Conservation (phyloP, 2,113 vertebrate species). For the Dromaius novaehollandiae region DNA sequence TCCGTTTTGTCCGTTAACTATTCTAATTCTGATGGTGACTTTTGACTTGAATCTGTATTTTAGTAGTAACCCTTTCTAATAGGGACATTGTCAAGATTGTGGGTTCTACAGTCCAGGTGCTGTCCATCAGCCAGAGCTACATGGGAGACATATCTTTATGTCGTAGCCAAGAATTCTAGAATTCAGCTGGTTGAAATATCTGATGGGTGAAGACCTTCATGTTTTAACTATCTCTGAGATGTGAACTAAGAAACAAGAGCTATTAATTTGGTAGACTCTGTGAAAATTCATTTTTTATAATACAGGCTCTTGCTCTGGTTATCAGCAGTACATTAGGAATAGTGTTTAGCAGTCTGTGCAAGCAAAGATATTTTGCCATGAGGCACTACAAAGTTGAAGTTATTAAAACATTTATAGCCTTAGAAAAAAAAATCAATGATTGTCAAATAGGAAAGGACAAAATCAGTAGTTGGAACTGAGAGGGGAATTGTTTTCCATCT, state of each 20-base stretch:
- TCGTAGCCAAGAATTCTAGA: not conserved
- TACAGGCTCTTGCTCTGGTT: not conserved
- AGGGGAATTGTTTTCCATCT: slow-evolving; percentile 42
- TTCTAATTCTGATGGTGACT: not conserved
- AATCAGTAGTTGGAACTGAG: slow-evolving; percentile 41
- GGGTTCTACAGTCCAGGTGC: not conserved
- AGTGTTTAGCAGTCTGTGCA: slow-evolving; percentile 37
- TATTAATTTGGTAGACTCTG: slow-evolving; percentile 20
- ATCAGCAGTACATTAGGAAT: slow-evolving; percentile 26
- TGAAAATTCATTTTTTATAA: slow-evolving; percentile 28
- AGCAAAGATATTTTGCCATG: slow-evolving; percentile 59
- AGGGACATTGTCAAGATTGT: not conserved
- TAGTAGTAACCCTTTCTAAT: not conserved
- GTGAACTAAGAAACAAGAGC: not conserved
- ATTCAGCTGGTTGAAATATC: not conserved
- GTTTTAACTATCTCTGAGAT: not conserved
- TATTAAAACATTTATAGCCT: slow-evolving; percentile 70
- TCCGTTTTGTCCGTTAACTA: slow-evolving; percentile 2
- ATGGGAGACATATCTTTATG: not conserved
- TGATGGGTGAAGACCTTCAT: not conserved
- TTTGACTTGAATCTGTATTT: slow-evolving; percentile 40
- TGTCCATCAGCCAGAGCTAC: not conserved
- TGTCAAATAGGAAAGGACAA: slow-evolving; percentile 56
- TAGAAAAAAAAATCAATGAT: slow-evolving; percentile 52
- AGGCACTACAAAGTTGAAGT: slow-evolving; percentile 62